A percentile compares a stretch with the other conserved stretches of the same genome.
Conservation (phyloP, 1,140 invertebrate genomes). For the Drosophila chauvacae region DNA sequence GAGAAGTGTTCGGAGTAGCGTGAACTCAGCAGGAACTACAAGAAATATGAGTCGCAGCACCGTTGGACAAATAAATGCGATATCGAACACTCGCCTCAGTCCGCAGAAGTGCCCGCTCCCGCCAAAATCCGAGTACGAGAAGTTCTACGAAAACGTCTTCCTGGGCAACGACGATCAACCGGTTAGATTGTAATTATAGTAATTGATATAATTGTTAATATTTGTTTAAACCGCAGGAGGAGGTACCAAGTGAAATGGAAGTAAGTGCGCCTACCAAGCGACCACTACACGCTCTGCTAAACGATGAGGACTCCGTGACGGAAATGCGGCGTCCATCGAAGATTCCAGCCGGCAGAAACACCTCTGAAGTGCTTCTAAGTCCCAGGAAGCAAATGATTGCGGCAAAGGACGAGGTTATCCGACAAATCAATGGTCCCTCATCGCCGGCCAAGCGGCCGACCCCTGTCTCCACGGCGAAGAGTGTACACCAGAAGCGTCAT, state of each 20-base stretch:
- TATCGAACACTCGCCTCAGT: background rate
- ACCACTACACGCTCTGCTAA: constrained; percentile 3
- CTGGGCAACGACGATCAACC: constrained; percentile 6
- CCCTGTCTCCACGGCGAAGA: background rate
- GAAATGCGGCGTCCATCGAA: background rate
- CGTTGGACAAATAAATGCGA: constrained; percentile 1
- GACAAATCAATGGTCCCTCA: constrained; percentile 16
- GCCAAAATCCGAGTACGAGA: constrained; percentile 37
- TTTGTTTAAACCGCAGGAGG: background rate
- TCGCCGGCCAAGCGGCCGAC: background rate
- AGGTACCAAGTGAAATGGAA: background rate
- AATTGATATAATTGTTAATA: background rate
- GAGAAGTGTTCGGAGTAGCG: background rate
- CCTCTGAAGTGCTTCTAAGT: background rate
- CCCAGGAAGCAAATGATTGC: background rate
- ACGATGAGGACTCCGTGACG: background rate
- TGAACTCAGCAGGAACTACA: background rate
- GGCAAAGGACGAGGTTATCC: constrained; percentile 22
- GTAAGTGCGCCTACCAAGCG: background rate
- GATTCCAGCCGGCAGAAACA: background rate
- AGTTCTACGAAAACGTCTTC: constrained; percentile 33
- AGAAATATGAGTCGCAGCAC: background rate
- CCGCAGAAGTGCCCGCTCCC: constrained; percentile 15
- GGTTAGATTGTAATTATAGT: background rate
- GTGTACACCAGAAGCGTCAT: background rate